Conservation (phyloP, 2,888 invertebrate genomes). For the Steinernema carpocapsae region DNA sequence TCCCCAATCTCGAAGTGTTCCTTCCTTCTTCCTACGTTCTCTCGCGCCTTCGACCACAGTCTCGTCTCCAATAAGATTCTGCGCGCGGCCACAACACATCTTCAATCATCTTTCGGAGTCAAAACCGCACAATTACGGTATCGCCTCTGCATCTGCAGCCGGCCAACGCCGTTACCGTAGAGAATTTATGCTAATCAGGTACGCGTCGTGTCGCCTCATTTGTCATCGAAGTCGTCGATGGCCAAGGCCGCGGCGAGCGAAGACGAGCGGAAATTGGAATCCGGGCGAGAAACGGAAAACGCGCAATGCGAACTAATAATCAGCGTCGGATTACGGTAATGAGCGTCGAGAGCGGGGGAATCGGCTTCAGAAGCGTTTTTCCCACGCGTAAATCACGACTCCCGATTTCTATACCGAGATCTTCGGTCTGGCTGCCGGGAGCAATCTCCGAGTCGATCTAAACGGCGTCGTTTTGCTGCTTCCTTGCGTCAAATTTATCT, state of each 20-base stretch:
- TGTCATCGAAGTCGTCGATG: conserved; percentile 7
- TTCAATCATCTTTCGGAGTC: conserved; percentile 5
- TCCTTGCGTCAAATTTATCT: background rate
- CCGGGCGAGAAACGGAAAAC: background rate
- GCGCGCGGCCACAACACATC: background rate
- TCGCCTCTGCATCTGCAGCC: background rate
- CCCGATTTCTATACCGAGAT: background rate
- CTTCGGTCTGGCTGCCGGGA: background rate
- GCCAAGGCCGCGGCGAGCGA: conserved; percentile 12
- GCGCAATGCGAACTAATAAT: background rate
- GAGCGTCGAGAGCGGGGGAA: background rate
- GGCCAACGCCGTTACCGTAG: conserved; percentile 26
- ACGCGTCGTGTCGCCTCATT: conserved; percentile 24
- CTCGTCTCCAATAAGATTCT: conserved; percentile 4
- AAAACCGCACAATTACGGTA: conserved; percentile 9
- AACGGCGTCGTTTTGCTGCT: background rate
- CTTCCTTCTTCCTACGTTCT: background rate
- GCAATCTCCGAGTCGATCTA: conserved; percentile 10
- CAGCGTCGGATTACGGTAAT: background rate
- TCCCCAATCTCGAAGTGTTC: background rate
- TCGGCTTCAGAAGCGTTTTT: background rate
- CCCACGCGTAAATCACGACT: background rate
- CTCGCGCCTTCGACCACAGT: background rate
- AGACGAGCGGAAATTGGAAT: conserved; percentile 16
- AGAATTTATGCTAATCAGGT: conserved; percentile 26